Conservation (phyloP, 2,888 invertebrate species). For the Psylliodes chrysocephalus region DNA sequence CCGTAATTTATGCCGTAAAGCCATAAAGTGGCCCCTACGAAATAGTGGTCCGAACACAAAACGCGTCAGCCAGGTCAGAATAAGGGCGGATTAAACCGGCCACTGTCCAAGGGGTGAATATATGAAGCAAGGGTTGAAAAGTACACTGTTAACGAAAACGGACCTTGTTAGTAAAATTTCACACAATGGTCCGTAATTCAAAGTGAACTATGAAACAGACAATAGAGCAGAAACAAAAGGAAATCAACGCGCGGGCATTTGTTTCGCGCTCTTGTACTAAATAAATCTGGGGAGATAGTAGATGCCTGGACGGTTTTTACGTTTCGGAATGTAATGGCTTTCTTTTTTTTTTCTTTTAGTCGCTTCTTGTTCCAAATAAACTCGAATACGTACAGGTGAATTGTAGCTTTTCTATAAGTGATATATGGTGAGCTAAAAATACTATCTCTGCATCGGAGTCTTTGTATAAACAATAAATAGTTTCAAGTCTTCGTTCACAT, state of each 20-base stretch:
- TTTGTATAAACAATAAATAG: not conserved
- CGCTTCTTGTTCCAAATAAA: constrained; percentile 15
- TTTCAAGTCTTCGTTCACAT: no score
- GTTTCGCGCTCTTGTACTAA: constrained; percentile 22
- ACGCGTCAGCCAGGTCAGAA: constrained; percentile 10
- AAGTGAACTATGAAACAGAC: constrained; percentile 52
- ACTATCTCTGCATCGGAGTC: not conserved
- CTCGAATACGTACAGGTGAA: constrained; percentile 14
- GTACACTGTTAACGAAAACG: constrained; percentile 57
- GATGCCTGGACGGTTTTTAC: constrained; percentile 14
- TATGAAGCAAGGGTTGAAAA: constrained; percentile 63
- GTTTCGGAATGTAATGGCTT: constrained; percentile 22
- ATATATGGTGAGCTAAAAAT: not conserved
- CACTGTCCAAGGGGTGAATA: constrained; percentile 63
- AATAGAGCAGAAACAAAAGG: constrained; percentile 48
- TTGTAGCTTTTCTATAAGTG: constrained; percentile 20
- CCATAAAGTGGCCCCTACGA: constrained; percentile 45
- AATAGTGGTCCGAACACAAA: constrained; percentile 50
- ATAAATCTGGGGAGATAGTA: constrained; percentile 26
- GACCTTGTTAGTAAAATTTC: constrained; percentile 57
- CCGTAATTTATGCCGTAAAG: not conserved
- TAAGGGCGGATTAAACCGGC: constrained; percentile 58
- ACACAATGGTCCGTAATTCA: constrained; percentile 53
- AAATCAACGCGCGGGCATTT: constrained; percentile 41
- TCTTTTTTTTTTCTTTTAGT: constrained; percentile 1